phyloP scores from a whole-genome alignment of 2,888 invertebrate species.

The Lingula anatina region DNA sequence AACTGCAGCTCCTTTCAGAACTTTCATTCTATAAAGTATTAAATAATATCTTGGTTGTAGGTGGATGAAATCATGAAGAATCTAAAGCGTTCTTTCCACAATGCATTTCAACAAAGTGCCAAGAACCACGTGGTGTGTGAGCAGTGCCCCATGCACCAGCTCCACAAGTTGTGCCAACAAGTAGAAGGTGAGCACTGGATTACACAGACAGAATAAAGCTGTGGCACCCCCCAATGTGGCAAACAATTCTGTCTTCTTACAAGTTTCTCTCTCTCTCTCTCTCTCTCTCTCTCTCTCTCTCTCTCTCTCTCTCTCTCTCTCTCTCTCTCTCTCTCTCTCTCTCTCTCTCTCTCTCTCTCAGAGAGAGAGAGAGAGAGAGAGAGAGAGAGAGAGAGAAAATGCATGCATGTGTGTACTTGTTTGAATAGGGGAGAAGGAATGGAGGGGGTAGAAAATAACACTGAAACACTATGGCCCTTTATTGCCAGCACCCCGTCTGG shows the following conservation, averaged over 20 bases:
- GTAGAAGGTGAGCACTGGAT: slow-evolving; percentile 36
- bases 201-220: too few species aligned
- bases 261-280: not conserved
- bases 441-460: too few species aligned
- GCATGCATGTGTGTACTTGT: not conserved
- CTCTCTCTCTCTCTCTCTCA: not conserved
- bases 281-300: not conserved
- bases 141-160: slow-evolving; percentile 94
- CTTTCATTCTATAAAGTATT: too few species aligned
- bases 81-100: slow-evolving; percentile 67
- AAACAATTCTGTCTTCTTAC: too few species aligned
- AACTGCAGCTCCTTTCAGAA: too few species aligned
- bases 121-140: slow-evolving; percentile 69
- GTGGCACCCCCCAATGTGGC: too few species aligned
- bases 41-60: too few species aligned
- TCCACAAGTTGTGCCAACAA: slow-evolving; percentile 71
- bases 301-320: not conserved
- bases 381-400: too few species aligned
- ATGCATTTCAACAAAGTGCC: slow-evolving; percentile 34
- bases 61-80: slow-evolving; percentile 56
- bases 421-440: too few species aligned
- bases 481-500: too few species aligned
- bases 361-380: too few species aligned
- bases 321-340: not conserved
- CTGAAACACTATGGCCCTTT: too few species aligned